phyloP scores from a whole-genome alignment of 2,888 invertebrate species.

The Eumacrocentrus americanus region DNA sequence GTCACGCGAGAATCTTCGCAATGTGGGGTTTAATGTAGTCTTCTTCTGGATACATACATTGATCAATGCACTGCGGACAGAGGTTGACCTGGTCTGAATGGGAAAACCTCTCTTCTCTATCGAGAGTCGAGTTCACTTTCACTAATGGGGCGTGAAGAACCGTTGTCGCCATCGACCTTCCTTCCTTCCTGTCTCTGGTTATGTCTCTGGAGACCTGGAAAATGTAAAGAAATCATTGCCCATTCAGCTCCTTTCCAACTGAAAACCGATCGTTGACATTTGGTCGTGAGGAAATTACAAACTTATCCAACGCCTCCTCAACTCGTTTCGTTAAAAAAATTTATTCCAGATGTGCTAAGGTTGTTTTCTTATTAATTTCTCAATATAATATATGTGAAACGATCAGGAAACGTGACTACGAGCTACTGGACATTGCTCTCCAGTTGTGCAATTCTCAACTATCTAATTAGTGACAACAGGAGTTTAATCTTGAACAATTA shows the following conservation, averaged over 20 bases:
- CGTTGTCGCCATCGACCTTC: too few species aligned
- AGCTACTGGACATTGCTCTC: not conserved
- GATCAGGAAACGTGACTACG: not conserved
- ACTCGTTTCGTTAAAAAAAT: too few species aligned
- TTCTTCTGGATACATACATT: not conserved
- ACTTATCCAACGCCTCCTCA: too few species aligned
- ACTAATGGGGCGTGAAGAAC: constrained; percentile 25
- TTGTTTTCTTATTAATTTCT: too few species aligned
- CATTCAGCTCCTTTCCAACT: too few species aligned
- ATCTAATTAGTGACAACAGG: not conserved
- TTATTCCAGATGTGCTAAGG: too few species aligned
- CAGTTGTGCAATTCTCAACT: not conserved
- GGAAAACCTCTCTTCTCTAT: constrained; percentile 4
- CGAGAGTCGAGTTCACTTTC: constrained; percentile 30
- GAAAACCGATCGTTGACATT: too few species aligned
- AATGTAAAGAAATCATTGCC: too few species aligned
- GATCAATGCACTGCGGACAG: not conserved
- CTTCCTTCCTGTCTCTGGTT: too few species aligned
- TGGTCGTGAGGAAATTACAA: too few species aligned
- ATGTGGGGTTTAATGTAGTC: not conserved
- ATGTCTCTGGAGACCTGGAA: too few species aligned
- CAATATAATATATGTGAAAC: too few species aligned
- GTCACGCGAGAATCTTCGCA: constrained; percentile 8
- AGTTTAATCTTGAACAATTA: not conserved
- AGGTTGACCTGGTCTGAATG: not conserved